Evolutionary conservation across 2,113 vertebrate genomes (phyloP).

Genomic region (Atherinomorus stipes): DNA sequence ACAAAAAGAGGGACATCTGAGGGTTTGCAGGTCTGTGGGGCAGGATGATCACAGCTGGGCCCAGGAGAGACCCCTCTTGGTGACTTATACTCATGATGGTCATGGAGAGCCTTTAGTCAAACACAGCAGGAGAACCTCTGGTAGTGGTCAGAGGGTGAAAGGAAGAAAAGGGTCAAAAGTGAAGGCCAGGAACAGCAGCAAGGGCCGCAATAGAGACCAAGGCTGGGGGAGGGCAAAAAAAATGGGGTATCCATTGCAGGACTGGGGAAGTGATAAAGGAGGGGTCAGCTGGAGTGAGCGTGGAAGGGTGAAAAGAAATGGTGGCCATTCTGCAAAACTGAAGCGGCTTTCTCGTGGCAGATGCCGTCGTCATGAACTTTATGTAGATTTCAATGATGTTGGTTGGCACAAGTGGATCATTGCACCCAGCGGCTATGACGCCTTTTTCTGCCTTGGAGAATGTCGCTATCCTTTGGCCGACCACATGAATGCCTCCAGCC

Average conservation of each 20-base stretch:
- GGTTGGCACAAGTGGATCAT: constrained; percentile 89
- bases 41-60: constrained; percentile 84
- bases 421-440: constrained; percentile 86
- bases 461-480: constrained; percentile 87
- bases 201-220: constrained; percentile 59
- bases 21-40: constrained; percentile 79
- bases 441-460: constrained; percentile 88
- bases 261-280: constrained; percentile 54
- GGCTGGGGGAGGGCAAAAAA: constrained; percentile 43
- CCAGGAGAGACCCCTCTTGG: constrained; percentile 85
- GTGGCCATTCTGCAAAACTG: constrained; percentile 78
- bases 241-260: constrained; percentile 36
- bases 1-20: constrained; percentile 66
- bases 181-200: constrained; percentile 63
- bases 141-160: constrained; percentile 56
- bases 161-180: constrained; percentile 69
- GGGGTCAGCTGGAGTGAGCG: constrained; percentile 64
- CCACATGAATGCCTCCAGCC: constrained; percentile 89
- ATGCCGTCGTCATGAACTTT: constrained; percentile 85
- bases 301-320: constrained; percentile 81
- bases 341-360: constrained; percentile 81
- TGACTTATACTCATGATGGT: constrained; percentile 86
- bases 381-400: constrained; percentile 87
- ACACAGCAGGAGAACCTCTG: constrained; percentile 64
- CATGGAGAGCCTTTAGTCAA: constrained; percentile 79